Base-by-base conservation (phyloP, 2,888 invertebrate genomes). In the Rhagophthalmus giganteus region DNA sequence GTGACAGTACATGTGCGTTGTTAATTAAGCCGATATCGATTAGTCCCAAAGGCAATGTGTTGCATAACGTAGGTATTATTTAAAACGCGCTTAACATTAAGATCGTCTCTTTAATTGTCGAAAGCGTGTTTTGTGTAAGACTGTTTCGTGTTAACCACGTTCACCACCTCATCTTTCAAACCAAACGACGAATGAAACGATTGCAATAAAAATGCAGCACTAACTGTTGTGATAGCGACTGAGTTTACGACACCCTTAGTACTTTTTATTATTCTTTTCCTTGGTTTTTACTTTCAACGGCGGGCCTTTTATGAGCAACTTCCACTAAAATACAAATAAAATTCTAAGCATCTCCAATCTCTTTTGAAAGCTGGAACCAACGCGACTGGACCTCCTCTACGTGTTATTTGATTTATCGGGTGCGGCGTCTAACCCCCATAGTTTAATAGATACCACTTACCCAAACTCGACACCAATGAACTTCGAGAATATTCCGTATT, bases 191-290 rank as follows among this genome's bases (percentile, higher is more conserved):
- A 47, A 58, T 40, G 55, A 61, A 65, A 65, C 66, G 63, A 61
- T 63, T 56, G 64, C 59, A 63, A 65, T 64, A 66, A 67, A 67
- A 67, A 62, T 58, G 62, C 63, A 60, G 58, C 62, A 59, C 61
- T 64, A 67, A 64, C 67, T 66, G 62, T 62, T 63, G 62, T 65
- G 66, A 66, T 64, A 67, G 65, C 66, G 61, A 63, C 59, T 62
- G 57, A 64, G 59, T 69, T 69, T 68, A 69, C 61, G 67, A 68
- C 58, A 59, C 66, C 65, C 67, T 68, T 67, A 68, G 67, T 67
- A 65, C 61, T 61, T 68, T 69, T 69, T 69, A 68, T 68, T 69
- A 65, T 68, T 66, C 64, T 60, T 63, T 63, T 64, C 58, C 62
- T 65, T 63, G 66, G 65, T 68, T 66, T 65, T 67, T 67, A 67